Conservation (phyloP, 1,140 invertebrate genomes). For the Lysiphlebus fabarum region DNA sequence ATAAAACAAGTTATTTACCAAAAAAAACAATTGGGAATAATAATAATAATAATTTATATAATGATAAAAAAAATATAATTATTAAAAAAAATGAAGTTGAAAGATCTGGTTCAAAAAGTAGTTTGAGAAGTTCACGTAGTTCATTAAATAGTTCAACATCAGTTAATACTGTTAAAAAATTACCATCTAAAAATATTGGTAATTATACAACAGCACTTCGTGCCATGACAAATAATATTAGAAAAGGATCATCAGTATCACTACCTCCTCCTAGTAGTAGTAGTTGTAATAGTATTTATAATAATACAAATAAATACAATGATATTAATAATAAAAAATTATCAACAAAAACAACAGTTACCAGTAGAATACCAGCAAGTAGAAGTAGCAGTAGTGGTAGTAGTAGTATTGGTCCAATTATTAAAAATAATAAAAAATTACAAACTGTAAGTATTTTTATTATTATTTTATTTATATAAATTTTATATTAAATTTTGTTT, state of each 20-base stretch:
- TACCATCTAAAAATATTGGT: slow-evolving; percentile 52
- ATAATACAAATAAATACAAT: too few relatives aligned
- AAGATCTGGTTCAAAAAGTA: slow-evolving; percentile 66
- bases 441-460: slow-evolving; percentile 34
- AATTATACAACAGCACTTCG: slow-evolving; percentile 50
- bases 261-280: slow-evolving; percentile 26
- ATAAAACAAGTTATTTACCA: slow-evolving; percentile 42
- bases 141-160: slow-evolving; percentile 79
- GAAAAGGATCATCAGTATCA: slow-evolving; percentile 34
- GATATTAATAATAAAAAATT: slow-evolving; percentile 40
- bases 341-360: slow-evolving; percentile 27
- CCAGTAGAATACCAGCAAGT: slow-evolving; percentile 62
- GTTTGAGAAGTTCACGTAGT: slow-evolving; percentile 74
- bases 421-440: slow-evolving; percentile 37
- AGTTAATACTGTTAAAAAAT: slow-evolving; percentile 71
- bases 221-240: slow-evolving; percentile 46
- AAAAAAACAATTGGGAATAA: slow-evolving; percentile 34
- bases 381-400: slow-evolving; percentile 71
- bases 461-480: not conserved
- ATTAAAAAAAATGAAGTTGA: slow-evolving; percentile 55
- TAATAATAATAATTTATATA: slow-evolving; percentile 40
- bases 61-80: slow-evolving; percentile 39
- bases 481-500: not conserved
- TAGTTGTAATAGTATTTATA: slow-evolving; percentile 30
- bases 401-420: slow-evolving; percentile 61